A percentile compares a stretch with the other conserved stretches of the same genome.
phyloP scores from a whole-genome alignment of 2,113 vertebrate genomes.

The Campylomormyrus tamandua region DNA sequence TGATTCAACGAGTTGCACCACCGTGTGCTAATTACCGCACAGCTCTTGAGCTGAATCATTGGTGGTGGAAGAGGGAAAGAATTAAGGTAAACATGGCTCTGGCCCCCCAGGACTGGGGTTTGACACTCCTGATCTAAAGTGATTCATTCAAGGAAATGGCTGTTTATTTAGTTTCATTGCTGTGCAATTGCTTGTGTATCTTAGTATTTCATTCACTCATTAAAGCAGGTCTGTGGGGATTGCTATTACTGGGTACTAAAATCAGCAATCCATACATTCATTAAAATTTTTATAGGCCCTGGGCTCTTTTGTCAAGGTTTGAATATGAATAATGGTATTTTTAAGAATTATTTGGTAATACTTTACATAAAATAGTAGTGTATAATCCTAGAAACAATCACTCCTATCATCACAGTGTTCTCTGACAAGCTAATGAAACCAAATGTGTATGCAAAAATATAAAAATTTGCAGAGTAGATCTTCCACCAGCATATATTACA shows the following conservation, averaged over 20 bases:
- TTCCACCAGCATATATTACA: neutral
- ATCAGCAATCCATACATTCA: neutral
- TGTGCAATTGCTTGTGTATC: neutral
- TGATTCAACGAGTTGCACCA: no score
- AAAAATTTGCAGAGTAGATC: neutral
- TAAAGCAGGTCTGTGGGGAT: neutral
- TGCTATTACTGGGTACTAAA: neutral
- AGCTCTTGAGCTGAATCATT: no score
- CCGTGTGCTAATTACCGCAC: no score
- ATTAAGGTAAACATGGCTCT: no score
- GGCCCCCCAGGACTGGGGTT: no score
- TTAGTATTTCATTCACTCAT: neutral
- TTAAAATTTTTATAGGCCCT: neutral
- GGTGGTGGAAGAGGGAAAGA: no score
- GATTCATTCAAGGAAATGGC: neutral
- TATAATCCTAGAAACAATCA: neutral
- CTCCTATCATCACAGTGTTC: neutral
- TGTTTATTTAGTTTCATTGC: neutral
- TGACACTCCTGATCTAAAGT: neutral
- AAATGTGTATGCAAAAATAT: neutral
- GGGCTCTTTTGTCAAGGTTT: neutral
- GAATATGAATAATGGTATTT: neutral
- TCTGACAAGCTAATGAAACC: neutral
- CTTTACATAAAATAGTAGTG: neutral
- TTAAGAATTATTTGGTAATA: neutral